Evolutionary conservation across 1,140 invertebrate genomes (phyloP), one percentile per base, ranked within the genome.

Genomic region (Drosophila nebulosa): DNA sequence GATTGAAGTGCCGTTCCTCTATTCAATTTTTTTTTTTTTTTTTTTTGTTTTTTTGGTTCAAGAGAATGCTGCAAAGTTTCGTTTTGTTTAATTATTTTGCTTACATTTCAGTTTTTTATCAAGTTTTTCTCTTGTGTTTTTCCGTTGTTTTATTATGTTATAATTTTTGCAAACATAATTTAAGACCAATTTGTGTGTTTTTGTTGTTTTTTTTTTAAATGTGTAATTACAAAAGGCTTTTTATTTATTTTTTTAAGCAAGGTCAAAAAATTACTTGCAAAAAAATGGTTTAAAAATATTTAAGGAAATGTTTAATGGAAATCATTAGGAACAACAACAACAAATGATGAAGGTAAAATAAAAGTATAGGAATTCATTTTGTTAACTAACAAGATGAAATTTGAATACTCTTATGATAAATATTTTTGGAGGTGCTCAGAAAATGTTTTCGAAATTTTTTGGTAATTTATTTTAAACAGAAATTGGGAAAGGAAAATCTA

Each of bases 241-340:
- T 64, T 62, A 61, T 69, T 62, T 58, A 55, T 46, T 64, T 62
- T 64, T 69, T 62, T 58, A 55, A 60, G 58, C 81, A 83, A 85
- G 81, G 81, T 78, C 78, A 64, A 4, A 22, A 50, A 66, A 88
- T 85, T 85, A 88, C 81, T 88, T 83, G 81, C 83, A 78, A 68
- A 76, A 32, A 10, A 74, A 85, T 62, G 56, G 57, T 63, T 64
- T 52, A 2, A 46, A 46, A 46, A 21, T 46, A 21, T 46, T 51
- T 57, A 42, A 61, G 70, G 70, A 71, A 73, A 46, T 46, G 52
- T 55, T 55, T 12, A 55, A 55, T 55, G 52, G 27, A 55, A 55
- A 55, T 18, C 52, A 30, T 46, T 46, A 46, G 39, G 39, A 46
- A 46, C n/a, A n/a, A n/a, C n/a, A 46, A 21, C 39, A 46, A 46